Percentiles rank a stretch among this genome's conserved stretches.
Evolutionary conservation across 2,797 vertebrate genomes (phyloP).

Genomic region (Molossus alvarezi): DNA sequence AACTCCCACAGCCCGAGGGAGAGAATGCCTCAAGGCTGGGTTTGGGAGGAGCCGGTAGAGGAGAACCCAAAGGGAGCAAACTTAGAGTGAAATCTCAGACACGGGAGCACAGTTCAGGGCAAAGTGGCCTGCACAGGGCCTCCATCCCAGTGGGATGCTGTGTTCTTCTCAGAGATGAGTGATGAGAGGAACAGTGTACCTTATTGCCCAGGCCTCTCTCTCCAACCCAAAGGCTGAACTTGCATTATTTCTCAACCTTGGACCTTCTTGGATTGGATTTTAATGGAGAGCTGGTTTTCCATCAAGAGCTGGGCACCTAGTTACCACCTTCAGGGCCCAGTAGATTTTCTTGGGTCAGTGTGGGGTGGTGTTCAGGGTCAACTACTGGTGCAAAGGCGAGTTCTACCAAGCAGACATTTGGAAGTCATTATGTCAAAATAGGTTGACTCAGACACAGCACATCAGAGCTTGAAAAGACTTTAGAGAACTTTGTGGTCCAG

Average conservation of each 20-base stretch:
- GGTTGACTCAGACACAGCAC: conserved; percentile 74
- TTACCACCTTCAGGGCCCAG: background rate
- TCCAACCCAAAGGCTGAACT: background rate
- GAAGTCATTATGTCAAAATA: conserved; percentile 77
- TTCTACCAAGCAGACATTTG: conserved; percentile 76
- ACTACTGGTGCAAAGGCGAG: background rate
- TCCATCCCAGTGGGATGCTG: background rate
- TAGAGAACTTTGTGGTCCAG: conserved; percentile 59
- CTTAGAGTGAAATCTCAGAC: background rate
- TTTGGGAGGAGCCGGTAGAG: conserved; percentile 18
- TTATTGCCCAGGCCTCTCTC: background rate
- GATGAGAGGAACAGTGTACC: background rate
- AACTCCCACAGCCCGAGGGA: background rate
- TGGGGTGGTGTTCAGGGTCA: background rate
- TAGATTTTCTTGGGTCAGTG: background rate
- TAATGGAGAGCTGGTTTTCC: background rate
- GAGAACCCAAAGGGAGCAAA: background rate
- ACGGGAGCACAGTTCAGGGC: background rate
- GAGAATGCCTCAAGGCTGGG: background rate
- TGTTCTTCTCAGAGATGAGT: background rate
- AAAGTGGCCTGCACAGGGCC: background rate
- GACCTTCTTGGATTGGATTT: background rate
- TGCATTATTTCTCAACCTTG: background rate
- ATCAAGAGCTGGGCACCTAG: background rate
- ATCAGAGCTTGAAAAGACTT: conserved; percentile 71